phyloP scores from a whole-genome alignment of 2,888 invertebrate species.

The Miltochrista miniata region DNA sequence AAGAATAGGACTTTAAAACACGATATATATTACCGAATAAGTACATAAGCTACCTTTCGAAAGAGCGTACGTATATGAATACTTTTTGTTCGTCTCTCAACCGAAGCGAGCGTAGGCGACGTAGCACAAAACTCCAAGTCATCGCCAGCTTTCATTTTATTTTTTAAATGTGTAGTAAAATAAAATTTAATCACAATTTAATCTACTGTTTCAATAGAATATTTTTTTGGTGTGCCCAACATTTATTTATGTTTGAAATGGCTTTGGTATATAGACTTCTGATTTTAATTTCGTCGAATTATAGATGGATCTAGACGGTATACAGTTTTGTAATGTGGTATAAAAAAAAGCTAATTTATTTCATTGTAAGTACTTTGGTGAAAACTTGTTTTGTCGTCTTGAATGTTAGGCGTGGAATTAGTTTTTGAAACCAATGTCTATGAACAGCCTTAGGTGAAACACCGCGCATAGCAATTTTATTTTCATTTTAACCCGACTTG shows the following conservation, averaged over 20 bases:
- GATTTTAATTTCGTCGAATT: conserved; percentile 15
- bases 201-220: conserved; percentile 74
- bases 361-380: conserved; percentile 1
- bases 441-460: neutral
- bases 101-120: conserved; percentile 29
- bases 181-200: conserved; percentile 77
- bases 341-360: conserved; percentile 12
- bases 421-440: conserved; percentile 1
- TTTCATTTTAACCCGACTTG: neutral
- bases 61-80: conserved; percentile 49
- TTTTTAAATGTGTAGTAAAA: conserved; percentile 49
- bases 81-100: conserved; percentile 52
- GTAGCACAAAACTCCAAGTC: conserved; percentile 68
- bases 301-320: conserved; percentile 4
- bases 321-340: conserved; percentile 3
- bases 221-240: conserved; percentile 45
- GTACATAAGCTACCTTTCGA: conserved; percentile 44
- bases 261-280: conserved; percentile 30
- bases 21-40: conserved; percentile 16
- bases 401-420: conserved; percentile 3
- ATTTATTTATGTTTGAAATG: conserved; percentile 38
- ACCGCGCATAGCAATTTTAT: neutral
- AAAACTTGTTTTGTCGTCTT: neutral
- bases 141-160: conserved; percentile 53
- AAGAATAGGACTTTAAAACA: conserved; percentile 17